Percentiles rank a stretch among this genome's conserved stretches.
Evolutionary conservation across 1,140 invertebrate species (phyloP).

Genomic region (Microplitis mediator): DNA sequence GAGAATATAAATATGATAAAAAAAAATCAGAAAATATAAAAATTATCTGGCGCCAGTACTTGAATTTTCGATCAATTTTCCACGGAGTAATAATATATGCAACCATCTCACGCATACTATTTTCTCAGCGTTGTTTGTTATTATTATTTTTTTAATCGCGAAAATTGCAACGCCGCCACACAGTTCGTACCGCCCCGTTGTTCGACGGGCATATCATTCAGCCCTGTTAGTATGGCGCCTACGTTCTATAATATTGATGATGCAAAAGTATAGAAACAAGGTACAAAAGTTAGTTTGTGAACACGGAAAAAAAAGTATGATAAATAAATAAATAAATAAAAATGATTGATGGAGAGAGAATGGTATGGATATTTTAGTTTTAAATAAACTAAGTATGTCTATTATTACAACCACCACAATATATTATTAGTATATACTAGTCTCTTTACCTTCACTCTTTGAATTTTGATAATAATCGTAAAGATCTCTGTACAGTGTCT

Average conservation of each 20-base stretch:
- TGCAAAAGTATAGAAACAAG: no score
- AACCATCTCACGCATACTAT: conserved; percentile 4
- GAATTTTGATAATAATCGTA: neutral
- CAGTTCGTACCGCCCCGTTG: neutral
- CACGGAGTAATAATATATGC: conserved; percentile 2
- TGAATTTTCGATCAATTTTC: conserved; percentile 6
- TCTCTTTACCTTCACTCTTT: neutral
- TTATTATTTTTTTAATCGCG: conserved; percentile 19
- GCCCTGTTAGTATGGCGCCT: conserved; percentile 3
- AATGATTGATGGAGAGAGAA: no score
- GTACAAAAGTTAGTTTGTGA: no score
- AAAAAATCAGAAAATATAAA: neutral
- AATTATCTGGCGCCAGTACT: conserved; percentile 1
- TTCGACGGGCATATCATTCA: neutral
- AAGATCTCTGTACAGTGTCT: neutral
- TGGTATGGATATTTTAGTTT: no score
- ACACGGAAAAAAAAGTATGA: no score
- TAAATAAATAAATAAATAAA: no score
- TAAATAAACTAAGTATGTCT: no score
- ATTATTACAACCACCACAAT: no score
- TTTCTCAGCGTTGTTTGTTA: conserved; percentile 10
- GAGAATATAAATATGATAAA: neutral
- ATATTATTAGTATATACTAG: neutral
- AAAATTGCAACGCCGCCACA: conserved; percentile 15
- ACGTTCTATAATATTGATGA: neutral